Base-by-base conservation (phyloP, 2,113 vertebrate genomes). In the Aldabrachelys gigantea region DNA sequence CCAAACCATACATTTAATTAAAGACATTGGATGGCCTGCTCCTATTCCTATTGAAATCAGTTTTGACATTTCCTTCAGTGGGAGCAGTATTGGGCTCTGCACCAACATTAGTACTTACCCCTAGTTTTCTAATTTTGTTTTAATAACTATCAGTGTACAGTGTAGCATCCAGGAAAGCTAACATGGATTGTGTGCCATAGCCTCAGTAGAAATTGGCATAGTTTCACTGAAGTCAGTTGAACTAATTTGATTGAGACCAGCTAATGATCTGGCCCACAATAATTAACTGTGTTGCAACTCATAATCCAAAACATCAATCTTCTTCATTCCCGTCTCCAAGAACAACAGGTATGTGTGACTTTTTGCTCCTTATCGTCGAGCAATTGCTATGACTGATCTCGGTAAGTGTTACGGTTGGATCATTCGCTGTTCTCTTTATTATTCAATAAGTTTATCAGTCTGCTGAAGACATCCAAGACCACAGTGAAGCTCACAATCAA, bases 401-500 rank as follows among this genome's bases (percentile, higher is more conserved):
- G 83, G 0, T 79, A 41, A 54, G 4, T 47, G 91, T 94, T 49
- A 59, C 89, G 88, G 57, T 47, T 90, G 52, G 88, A 44, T 10
- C 54, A 19, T 96, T 96, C 84, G 21, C 14, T 89, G 75, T 94
- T 94, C 22, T 65, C 41, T 93, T 75, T 88, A 72, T 87, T 52
- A 6, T 96, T 87, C 49, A 90, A 87, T 84, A 93, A 99, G 99
- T 99, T 99, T 95, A 98, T 98, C 94, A 98, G 88, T 93, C 97
- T 99, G 27, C 93, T 99, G 95, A 98, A 99, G 96, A 98, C 98
- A 79, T 88, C 98, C 79, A 98, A 97, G 94, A 95, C 95, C 50
- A 97, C 96, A 24, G 98, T 99, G 92, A 99, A 97, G 93, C 97
- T 99, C 96, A 99, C 98, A 59, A 92, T 99, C 97, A 97, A 83